Evolutionary conservation across 1,140 invertebrate genomes (phyloP), one percentile per base, ranked within the genome.

Genomic region (Drosophila nasuta): DNA sequence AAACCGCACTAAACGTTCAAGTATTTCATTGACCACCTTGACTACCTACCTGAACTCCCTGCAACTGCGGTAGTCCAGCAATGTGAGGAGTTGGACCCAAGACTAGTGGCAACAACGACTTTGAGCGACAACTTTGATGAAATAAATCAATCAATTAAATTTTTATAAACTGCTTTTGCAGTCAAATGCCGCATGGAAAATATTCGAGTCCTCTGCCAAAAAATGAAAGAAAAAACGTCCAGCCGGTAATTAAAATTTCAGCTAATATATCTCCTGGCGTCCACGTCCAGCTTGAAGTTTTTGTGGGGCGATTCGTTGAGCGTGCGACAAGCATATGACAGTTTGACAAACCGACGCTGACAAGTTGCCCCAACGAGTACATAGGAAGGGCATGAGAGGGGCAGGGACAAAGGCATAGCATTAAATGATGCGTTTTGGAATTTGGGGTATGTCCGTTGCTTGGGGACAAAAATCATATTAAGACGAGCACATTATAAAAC

Each of bases 111-210:
- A 6, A 25, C 20, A 25, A 25, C 11, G 49, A 10, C n/a, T 51
- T 43, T 43, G 41, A 41, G 7, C 64, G 77, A 85, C 81, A 85
- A 85, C 82, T 77, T 51, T 62, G 49, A 33, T 8, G 45, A 75
- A 89, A 89, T 89, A 89, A 89, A 89, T 89, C 85, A 89, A 89
- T 89, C 85, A 89, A 89, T 89, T 89, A 89, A 85, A 89, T 82
- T 85, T 85, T 75, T 88, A 88, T 81, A 83, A 83, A 81, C 54
- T 41, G 76, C 71, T 57, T 49, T 54, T 43, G 46, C 69, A 63
- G 41, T 60, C 67, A 63, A 70, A 54, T 63, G 52, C 66, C 60
- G 72, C 78, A 85, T 83, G 79, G 66, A 80, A 88, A 88, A 83
- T 88, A 88, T 88, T 68, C 82, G 52, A 41, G 38, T 41, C 48